Base-by-base conservation (phyloP, 2,888 invertebrate genomes). In the Diloba caeruleocephala region DNA sequence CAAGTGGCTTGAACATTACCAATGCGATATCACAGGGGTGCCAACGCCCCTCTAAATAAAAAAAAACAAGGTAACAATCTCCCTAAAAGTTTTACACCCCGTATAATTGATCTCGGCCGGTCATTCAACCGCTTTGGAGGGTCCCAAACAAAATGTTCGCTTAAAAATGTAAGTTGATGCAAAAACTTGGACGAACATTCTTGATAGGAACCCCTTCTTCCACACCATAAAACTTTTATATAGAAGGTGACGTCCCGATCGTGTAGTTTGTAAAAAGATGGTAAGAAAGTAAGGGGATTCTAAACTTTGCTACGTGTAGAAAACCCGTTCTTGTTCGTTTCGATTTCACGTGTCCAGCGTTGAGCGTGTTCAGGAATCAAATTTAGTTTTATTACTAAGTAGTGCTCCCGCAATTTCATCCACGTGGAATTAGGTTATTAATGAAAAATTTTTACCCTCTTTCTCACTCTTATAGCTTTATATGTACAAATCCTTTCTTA, bases 221-320 rank as follows among this genome's bases (percentile, higher is more conserved):
- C 88, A 80, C 80, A 62, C 87, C 90, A 91, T 91, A 89, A 90
- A 92, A 90, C 89, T 90, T 90, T 86, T 89, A 85, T 83, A 82
- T 80, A 82, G 77, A 75, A 86, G 82, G 85, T 87, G 88, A 84
- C 81, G 79, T 88, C 89, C 88, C 87, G 67, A 74, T 78, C 79
- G 89, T 82, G 86, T 89, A 90, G 90, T 90, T 90, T 74, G 82
- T 81, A 81, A 66, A 78, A 78, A 81, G 76, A 81, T 84, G 85
- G 89, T 89, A 88, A 88, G 85, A 81, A 82, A 82, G n/a, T n/a
- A 31, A 23, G 29, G 21, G 55, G 21, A 21, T 12, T 41, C 65
- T 63, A 54, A 45, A 71, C 53, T 43, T 50, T 39, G 29, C n/a
- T 60, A 36, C 34, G 52, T 43, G 38, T 21, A 34, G n/a, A 58